phyloP scores from a whole-genome alignment of 2,113 vertebrate species.

The Ailuropoda melanoleuca region DNA sequence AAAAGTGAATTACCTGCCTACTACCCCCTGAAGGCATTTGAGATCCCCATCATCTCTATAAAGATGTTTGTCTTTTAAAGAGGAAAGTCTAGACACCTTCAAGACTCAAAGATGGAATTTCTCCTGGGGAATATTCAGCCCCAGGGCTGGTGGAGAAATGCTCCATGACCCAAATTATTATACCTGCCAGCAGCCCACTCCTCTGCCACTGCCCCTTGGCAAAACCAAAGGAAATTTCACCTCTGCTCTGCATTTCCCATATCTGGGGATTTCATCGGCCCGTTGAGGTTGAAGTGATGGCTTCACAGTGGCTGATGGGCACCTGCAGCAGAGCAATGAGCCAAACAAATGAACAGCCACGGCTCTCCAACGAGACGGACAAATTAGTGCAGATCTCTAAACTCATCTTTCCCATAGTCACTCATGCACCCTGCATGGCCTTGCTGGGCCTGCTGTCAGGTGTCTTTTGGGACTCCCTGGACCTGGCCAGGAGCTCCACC shows the following conservation, averaged over 20 bases:
- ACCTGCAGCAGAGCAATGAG: not conserved
- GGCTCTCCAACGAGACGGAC: not conserved
- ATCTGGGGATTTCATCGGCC: not conserved
- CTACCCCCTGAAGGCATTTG: not conserved
- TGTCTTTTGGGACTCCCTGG: not conserved
- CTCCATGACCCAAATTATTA: not conserved
- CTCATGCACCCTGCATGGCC: fast-evolving
- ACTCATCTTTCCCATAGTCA: no score
- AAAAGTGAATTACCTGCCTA: slow-evolving; percentile 38
- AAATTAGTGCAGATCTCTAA: not conserved
- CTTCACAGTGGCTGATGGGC: not conserved
- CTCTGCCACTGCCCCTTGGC: not conserved
- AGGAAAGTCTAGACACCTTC: not conserved
- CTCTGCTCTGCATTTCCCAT: not conserved
- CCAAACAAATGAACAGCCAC: fast-evolving
- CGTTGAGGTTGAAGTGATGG: not conserved
- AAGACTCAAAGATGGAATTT: not conserved
- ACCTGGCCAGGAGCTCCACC: not conserved
- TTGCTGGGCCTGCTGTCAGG: not conserved
- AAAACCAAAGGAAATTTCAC: not conserved
- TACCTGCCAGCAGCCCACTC: not conserved
- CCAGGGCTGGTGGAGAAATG: not conserved
- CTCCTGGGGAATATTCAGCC: not conserved
- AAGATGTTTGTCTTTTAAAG: slow-evolving; percentile 35
- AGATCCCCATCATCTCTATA: slow-evolving; percentile 18